These are phyloP conservation scores for Chesias legatella DNA, from an alignment of 2,888 invertebrate genomes.

Conservation along the genomic window DNA sequence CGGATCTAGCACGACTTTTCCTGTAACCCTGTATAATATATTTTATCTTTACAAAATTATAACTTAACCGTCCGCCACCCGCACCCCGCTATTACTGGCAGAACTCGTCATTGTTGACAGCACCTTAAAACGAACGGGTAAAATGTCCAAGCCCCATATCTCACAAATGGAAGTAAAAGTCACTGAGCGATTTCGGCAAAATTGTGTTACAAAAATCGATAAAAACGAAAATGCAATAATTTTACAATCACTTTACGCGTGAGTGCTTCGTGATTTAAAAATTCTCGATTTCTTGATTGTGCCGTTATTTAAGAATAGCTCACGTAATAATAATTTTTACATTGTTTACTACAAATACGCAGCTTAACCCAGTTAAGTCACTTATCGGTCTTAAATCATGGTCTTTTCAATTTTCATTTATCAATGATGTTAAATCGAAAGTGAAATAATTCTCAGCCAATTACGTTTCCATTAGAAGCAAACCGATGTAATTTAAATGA, in stretches of 20 bases:
- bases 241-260: conserved; percentile 64
- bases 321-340: conserved; percentile 36
- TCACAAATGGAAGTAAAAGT: conserved; percentile 63
- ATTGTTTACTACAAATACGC: conserved; percentile 39
- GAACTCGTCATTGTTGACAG: no score
- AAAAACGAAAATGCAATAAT: conserved; percentile 54
- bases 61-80: no score
- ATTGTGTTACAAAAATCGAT: conserved; percentile 59
- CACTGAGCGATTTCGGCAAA: conserved; percentile 51
- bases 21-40: no score
- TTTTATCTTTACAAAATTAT: no score
- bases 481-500: conserved; percentile 31
- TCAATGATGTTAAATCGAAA: conserved; percentile 17
- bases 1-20: no score
- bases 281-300: conserved; percentile 40
- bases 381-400: conserved; percentile 28
- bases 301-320: conserved; percentile 32
- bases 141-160: conserved; percentile 39
- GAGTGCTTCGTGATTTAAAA: conserved; percentile 68
- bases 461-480: conserved; percentile 30
- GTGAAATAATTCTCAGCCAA: conserved; percentile 26
- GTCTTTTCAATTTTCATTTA: conserved; percentile 12
- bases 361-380: conserved; percentile 23
- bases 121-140: conserved; percentile 31
- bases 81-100: no score